Evolutionary conservation across 2,113 vertebrate genomes (phyloP).

Genomic region (Cranoglanis bouderius): DNA sequence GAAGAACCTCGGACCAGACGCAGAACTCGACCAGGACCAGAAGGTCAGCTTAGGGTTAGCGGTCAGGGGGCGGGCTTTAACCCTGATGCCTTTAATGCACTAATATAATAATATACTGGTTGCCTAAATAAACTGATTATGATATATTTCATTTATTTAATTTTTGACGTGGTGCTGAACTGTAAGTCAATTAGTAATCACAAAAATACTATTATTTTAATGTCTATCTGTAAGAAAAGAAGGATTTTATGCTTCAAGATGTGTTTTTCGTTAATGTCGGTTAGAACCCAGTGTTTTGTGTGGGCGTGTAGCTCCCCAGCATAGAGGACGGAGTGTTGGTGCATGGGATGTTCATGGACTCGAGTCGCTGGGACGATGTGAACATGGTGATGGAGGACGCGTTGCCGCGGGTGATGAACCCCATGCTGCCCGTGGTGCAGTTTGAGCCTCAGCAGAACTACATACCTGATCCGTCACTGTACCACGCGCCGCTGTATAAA

Average conservation of each 20-base stretch:
- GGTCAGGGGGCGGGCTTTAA: background rate
- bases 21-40: constrained; percentile 74
- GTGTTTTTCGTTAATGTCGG: background rate
- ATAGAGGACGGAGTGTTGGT: constrained; percentile 76
- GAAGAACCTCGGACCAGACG: constrained; percentile 62
- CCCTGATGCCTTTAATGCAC: background rate
- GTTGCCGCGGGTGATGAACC: constrained; percentile 73
- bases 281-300: background rate
- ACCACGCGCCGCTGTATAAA: constrained; percentile 80
- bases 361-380: constrained; percentile 74
- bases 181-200: background rate
- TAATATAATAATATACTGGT: background rate
- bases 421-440: constrained; percentile 75
- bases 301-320: constrained; percentile 67
- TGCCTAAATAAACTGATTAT: no score
- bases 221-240: background rate
- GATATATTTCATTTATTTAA: no score
- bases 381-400: constrained; percentile 76
- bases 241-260: background rate
- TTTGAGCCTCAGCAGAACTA: constrained; percentile 80
- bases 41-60: constrained; percentile 63
- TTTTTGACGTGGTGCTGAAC: background rate
- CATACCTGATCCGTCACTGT: constrained; percentile 60
- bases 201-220: background rate
- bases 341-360: constrained; percentile 82